Evolutionary conservation across 2,113 vertebrate species (phyloP), one percentile per base, ranked within the genome.

Genomic region (Ctenomys sociabilis): DNA sequence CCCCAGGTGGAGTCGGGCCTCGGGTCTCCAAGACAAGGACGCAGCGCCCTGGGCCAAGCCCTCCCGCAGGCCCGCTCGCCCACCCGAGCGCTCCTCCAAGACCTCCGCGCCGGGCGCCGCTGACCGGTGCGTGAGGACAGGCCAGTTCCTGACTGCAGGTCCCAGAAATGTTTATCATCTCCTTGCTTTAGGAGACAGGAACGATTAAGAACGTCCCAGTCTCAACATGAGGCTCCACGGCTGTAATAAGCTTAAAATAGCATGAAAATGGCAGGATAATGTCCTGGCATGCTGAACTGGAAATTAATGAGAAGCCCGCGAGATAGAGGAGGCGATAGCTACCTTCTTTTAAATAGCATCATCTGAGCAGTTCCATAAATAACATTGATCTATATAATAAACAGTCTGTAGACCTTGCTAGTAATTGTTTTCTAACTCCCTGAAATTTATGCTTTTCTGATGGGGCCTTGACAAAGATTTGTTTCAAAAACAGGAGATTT

Each of bases 131-230:
- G 93, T 86, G 54, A 3, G 97, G 96, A 97, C 90, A 92, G 85
- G 59, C 87, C 61, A 63, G 92, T 93, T 82, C 72, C 66, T 95
- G 93, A 94, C 96, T 96, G 70, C 2, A 75, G 85, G 92, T 95
- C 93, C 96, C 97, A 96, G 93, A 97, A 96, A 91, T 97, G 95
- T 97, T 98, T 97, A 97, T 97, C 97, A 97, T 96, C 96, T 88
- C 97, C 93, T 96, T 83, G 64, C 92, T 97, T 88, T 82, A 97
- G 91, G 81, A 97, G 90, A 95, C 95, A 97, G 70, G 91, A 81
- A 70, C 97, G 96, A 96, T 97, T 97, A 96, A 96, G 81, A 97
- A 95, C 73, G 95, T 94, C 94, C 95, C 93, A 95, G 95, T 86
- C 80, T 94, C 92, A 84, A 95, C 94, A 77, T 93, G 96, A 96